A percentile compares a stretch with the other conserved stretches of the same genome.
phyloP scores from a whole-genome alignment of 2,888 invertebrate species.

The Priocnemis perturbator region DNA sequence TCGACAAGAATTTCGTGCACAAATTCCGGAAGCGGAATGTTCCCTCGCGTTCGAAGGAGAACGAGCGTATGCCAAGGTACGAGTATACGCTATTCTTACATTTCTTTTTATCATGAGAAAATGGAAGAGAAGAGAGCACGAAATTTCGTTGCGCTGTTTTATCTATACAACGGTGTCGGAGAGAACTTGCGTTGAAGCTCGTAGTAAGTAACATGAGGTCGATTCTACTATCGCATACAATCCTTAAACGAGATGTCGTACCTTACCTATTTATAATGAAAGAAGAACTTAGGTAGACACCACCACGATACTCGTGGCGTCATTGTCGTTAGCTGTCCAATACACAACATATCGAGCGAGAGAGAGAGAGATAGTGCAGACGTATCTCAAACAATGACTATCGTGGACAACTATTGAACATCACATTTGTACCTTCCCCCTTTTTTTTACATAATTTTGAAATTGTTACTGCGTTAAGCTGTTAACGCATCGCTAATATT shows the following conservation, averaged over 20 bases:
- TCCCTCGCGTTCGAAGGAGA: not conserved
- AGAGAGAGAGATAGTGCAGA: conserved; percentile 13
- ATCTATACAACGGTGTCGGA: conserved; percentile 21
- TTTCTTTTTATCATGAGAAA: conserved; percentile 8
- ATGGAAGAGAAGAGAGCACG: not conserved
- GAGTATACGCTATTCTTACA: conserved; percentile 2
- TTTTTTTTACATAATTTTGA: conserved; percentile 45
- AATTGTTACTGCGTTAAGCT: conserved; percentile 48
- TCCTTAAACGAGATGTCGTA: conserved; percentile 37
- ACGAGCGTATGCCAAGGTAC: not conserved
- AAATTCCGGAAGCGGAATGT: not conserved
- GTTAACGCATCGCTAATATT: conserved; percentile 41
- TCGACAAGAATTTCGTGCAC: not conserved
- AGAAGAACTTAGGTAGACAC: conserved; percentile 25
- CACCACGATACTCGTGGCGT: conserved; percentile 20
- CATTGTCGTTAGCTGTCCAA: conserved; percentile 24
- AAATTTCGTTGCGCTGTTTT: conserved; percentile 9
- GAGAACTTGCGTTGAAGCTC: conserved; percentile 26
- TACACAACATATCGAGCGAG: conserved; percentile 8
- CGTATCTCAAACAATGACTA: conserved; percentile 16
- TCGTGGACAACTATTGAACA: conserved; percentile 22
- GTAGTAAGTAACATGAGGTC: conserved; percentile 27
- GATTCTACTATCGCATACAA: conserved; percentile 33
- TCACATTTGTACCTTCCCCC: conserved; percentile 50
- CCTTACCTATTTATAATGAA: conserved; percentile 43